Evolutionary conservation across 2,797 vertebrate species (phyloP), one percentile per base, ranked within the genome.

Genomic region (Hephaestus fuliginosus): DNA sequence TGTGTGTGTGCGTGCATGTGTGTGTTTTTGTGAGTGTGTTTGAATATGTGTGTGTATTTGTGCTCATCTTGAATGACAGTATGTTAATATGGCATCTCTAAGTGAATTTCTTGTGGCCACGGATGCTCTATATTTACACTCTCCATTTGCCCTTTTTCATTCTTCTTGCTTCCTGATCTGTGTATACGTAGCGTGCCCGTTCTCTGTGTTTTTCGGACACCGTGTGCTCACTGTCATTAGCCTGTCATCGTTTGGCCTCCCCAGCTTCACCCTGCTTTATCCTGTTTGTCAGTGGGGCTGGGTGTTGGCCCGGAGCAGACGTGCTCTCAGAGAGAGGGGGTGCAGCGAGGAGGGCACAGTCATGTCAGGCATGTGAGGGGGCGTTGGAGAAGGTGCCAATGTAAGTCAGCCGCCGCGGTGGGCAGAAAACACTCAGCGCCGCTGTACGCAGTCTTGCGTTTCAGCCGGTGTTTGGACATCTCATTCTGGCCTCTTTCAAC

Each of bases 341-440:
- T 77, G 77, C 63, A 74, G 46, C 9, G 78, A 86, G 86, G 85
- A 86, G 86, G 85, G 86, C 78, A 78, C 52, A 86, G 87, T 71
- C 85, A 82, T 81, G 82, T 82, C 79, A 90, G 86, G 85, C 92
- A 89, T 92, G 86, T 86, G 84, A 90, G 91, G 78, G 83, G 92
- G 90, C 7, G 65, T 78, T 76, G 80, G 73, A 81, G 84, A 89
- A 83, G 86, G 88, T 92, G 88, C 90, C 91, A 91, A 57, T 72
- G 75, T 86, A 78, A 89, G 87, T 92, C 87, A 89, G 79, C 68
- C 43, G 5, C 84, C 83, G 87, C 67, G 25, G 76, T 78, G 82
- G 86, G 87, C 86, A 86, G 74, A 61, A 53, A 62, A 76, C 65
- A 60, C 87, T 83, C 63, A 5, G 53, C 6, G 14, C 33, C 36